Percentiles rank a stretch among this genome's conserved stretches.
Conservation (phyloP, 2,888 invertebrate species). For the Phengaris arion region DNA sequence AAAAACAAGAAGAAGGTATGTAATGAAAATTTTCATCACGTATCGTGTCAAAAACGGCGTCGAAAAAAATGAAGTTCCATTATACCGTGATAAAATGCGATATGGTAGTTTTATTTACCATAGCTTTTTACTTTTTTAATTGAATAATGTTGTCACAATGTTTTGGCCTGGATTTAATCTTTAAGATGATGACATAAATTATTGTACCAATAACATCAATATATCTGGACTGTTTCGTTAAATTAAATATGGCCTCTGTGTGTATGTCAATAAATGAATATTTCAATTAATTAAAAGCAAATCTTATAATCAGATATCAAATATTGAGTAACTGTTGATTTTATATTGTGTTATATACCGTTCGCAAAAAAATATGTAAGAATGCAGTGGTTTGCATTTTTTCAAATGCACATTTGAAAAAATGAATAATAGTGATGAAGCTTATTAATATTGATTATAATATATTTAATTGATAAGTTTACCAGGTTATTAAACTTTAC, state of each 20-base stretch:
- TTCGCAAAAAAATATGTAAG: slow-evolving; percentile 32
- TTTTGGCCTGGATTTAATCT: neutral
- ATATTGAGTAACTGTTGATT: slow-evolving; percentile 45
- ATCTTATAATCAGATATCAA: slow-evolving; percentile 35
- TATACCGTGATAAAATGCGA: too few species aligned
- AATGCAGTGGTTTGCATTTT: too few species aligned
- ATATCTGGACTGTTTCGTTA: slow-evolving; percentile 7
- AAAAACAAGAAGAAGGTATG: too few species aligned
- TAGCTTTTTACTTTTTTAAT: neutral
- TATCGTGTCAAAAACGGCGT: too few species aligned
- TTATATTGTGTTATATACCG: slow-evolving; percentile 39
- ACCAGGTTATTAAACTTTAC: too few species aligned
- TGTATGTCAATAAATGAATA: neutral
- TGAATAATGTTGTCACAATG: neutral
- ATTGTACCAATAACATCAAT: neutral
- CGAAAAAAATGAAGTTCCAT: too few species aligned
- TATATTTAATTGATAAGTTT: too few species aligned
- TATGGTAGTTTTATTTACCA: neutral
- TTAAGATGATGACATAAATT: neutral
- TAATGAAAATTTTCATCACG: too few species aligned
- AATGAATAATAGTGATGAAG: too few species aligned
- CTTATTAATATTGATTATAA: too few species aligned
- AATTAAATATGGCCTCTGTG: neutral
- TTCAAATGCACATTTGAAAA: too few species aligned
- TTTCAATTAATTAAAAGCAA: slow-evolving; percentile 36